Percentiles rank a stretch among this genome's conserved stretches.
Evolutionary conservation across 2,797 vertebrate genomes (phyloP).

Genomic region (Amphiprion clarkii): DNA sequence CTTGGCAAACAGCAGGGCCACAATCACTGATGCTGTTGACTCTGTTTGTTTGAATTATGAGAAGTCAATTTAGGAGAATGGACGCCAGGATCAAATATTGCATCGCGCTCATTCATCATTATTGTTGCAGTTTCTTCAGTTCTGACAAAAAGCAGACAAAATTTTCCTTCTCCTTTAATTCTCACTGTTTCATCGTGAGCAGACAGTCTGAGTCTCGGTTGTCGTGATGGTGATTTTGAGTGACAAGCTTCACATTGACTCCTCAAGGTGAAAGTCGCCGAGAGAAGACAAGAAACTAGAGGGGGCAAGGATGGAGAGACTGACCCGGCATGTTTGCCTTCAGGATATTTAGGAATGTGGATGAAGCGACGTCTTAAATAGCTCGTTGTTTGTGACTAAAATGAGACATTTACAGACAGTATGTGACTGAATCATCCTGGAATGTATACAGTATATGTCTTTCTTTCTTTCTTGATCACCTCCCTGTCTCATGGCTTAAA

Average conservation of each 20-base stretch:
- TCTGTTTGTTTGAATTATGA: constrained; percentile 30
- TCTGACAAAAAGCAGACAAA: neutral
- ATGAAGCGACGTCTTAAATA: constrained; percentile 1
- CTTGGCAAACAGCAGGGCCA: constrained; percentile 39
- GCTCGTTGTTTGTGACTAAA: constrained; percentile 21
- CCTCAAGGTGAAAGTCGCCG: constrained; percentile 54
- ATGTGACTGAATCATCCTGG: neutral
- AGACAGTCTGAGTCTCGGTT: neutral
- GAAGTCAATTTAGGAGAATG: constrained; percentile 25
- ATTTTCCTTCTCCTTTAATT: neutral
- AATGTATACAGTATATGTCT: neutral
- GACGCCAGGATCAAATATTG: constrained; percentile 7
- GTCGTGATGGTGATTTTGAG: constrained; percentile 61
- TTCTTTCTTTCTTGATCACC: constrained; percentile 4
- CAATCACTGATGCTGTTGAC: constrained; percentile 30
- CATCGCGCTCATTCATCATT: too few species aligned
- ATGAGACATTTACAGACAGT: neutral
- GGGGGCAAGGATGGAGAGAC: constrained; percentile 22
- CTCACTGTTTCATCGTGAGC: neutral
- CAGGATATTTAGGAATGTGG: constrained; percentile 19
- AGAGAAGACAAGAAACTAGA: constrained; percentile 12
- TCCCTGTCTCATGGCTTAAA: constrained; percentile 44
- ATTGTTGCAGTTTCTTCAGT: too few species aligned
- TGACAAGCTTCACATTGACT: constrained; percentile 61
- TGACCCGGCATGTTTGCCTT: constrained; percentile 18